Base-by-base conservation (phyloP, 2,888 invertebrate species). In the Sthenelais limicola region DNA sequence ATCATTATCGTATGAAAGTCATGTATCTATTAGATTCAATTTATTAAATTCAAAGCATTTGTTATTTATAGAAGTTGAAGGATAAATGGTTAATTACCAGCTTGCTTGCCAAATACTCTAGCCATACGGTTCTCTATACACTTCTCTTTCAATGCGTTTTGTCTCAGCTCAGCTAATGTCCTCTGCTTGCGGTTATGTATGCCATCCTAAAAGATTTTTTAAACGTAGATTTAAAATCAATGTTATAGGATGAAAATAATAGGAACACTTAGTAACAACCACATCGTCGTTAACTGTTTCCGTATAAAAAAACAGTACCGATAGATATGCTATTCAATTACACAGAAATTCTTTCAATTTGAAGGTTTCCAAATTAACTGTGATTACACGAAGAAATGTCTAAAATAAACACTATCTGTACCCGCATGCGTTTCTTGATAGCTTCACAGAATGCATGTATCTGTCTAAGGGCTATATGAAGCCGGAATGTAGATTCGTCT, bases 81-180 rank as follows among this genome's bases (percentile, higher is more conserved):
- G n/a, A n/a, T n/a, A n/a, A n/a, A n/a, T n/a, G n/a, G n/a, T 49
- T 7, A 75, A 74, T 56, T 76, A 83, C 84, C 81, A 72, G 82
- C 83, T 76, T 82, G 80, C 71, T 80, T 81, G 15, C 83, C 83
- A 78, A 84, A 83, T 71, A 81, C 80, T 18, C 82, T 74, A 9
- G 77, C 77, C 49, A 80, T 38, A 5, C 73, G 69, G 21, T 78
- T 75, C 73, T 80, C 62, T 1, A 43, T 28, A 21, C 21, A 4
- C 3, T 32, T 56, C 38, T 38, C 9, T 62, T 38, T 35, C 15
- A 62, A 38, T 26, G 35, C 62, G 9, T 24, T 24, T 28, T 62
- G 35, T 38, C 62, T 15, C 62, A 38, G 35, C 21, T 62, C 62
- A 15, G 62, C 62, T n/a, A 35, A 43, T 18, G 62, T 43, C 9